Conservation (phyloP, 2,888 invertebrate genomes). For the Standfussiana lucernea region DNA sequence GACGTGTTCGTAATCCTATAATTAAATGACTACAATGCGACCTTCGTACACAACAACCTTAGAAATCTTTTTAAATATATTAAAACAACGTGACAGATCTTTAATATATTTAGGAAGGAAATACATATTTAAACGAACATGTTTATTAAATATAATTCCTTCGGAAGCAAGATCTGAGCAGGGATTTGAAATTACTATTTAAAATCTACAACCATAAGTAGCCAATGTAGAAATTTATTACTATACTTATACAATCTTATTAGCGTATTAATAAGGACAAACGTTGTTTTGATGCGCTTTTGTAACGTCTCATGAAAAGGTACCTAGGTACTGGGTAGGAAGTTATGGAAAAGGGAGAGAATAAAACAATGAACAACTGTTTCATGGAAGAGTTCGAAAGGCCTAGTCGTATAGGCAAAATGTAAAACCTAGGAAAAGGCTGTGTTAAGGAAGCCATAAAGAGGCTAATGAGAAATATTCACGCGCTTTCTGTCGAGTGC, state of each 20-base stretch:
- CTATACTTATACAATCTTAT: too few relatives aligned
- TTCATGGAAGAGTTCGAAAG: not conserved
- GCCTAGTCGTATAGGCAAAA: not conserved
- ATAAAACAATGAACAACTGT: not conserved
- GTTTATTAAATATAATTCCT: not conserved
- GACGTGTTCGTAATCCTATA: constrained; percentile 79
- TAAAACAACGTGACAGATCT: constrained; percentile 37
- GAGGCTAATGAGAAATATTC: constrained; percentile 30
- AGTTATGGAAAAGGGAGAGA: not conserved
- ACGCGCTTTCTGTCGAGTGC: constrained; percentile 15
- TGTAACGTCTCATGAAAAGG: too few relatives aligned
- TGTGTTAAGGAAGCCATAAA: constrained; percentile 1
- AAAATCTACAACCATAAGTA: not conserved
- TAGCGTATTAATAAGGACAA: too few relatives aligned
- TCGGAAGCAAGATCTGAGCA: not conserved
- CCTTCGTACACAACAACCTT: constrained; percentile 67
- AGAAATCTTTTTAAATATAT: constrained; percentile 58
- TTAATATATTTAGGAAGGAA: constrained; percentile 5
- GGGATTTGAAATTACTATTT: not conserved
- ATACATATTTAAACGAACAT: not conserved
- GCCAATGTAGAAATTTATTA: not conserved
- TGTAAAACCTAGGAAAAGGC: not conserved
- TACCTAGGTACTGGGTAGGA: too few relatives aligned
- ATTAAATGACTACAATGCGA: constrained; percentile 79
- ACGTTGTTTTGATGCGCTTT: too few relatives aligned